phyloP scores from a whole-genome alignment of 2,888 invertebrate genomes.

The Pyrocoelia pectoralis region DNA sequence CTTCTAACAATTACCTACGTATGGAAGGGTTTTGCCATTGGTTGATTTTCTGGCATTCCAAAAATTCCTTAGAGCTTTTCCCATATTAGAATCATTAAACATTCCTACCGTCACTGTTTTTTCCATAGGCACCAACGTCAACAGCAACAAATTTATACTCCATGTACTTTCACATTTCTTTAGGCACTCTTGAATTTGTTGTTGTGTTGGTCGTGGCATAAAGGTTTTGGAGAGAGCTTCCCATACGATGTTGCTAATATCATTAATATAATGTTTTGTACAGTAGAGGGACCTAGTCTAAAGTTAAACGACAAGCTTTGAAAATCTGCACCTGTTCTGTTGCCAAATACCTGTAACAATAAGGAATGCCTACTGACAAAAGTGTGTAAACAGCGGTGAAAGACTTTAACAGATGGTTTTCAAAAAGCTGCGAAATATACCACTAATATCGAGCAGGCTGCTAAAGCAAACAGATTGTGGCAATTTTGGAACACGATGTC shows the following conservation, averaged over 20 bases:
- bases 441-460: neutral
- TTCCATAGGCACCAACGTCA: conserved; percentile 4
- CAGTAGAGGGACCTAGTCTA: neutral
- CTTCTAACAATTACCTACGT: neutral
- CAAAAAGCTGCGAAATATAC: neutral
- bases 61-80: conserved; percentile 19
- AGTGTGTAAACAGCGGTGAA: neutral
- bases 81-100: conserved; percentile 11
- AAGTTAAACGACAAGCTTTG: no score
- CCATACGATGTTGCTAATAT: conserved; percentile 7
- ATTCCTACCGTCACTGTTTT: conserved; percentile 7
- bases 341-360: no score
- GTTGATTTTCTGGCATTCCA: neutral
- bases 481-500: no score
- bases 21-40: neutral
- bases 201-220: conserved; percentile 2
- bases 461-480: neutral
- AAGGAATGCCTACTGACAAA: no score
- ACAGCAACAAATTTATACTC: conserved; percentile 20
- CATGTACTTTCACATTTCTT: conserved; percentile 23
- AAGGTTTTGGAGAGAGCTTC: conserved; percentile 3
- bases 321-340: no score
- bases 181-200: neutral
- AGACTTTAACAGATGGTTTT: neutral
- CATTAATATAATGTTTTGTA: conserved; percentile 5